Percentiles rank a stretch among this genome's conserved stretches.
These are phyloP conservation scores for Eleginops maclovinus DNA, from an alignment of 2,113 vertebrate genomes.

Conservation along the genomic window DNA sequence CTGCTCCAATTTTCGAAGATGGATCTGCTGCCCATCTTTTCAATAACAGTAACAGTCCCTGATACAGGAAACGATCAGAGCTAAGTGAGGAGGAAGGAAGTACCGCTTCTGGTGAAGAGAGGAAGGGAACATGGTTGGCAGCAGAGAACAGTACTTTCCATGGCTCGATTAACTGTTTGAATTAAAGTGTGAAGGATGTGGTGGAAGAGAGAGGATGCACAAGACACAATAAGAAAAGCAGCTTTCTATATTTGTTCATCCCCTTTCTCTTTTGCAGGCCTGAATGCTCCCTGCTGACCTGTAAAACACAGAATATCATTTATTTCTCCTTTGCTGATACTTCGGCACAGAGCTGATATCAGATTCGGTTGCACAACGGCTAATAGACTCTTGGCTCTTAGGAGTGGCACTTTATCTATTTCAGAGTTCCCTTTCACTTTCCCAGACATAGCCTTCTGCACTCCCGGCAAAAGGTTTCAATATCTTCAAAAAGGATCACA, in stretches of 20 bases:
- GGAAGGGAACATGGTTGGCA: slow-evolving; percentile 53
- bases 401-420: slow-evolving; percentile 46
- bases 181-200: slow-evolving; percentile 64
- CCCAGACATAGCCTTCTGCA: slow-evolving; percentile 33
- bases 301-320: slow-evolving; percentile 43
- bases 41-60: slow-evolving; percentile 20
- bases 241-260: slow-evolving; percentile 45
- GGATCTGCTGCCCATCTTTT: slow-evolving; percentile 8
- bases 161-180: slow-evolving; percentile 48
- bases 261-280: slow-evolving; percentile 19
- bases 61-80: slow-evolving; percentile 36
- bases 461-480: slow-evolving; percentile 30
- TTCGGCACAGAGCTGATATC: slow-evolving; percentile 47
- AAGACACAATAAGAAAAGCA: slow-evolving; percentile 54
- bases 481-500: slow-evolving; percentile 46
- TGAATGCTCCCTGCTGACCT: slow-evolving; percentile 39
- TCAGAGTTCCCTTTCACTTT: slow-evolving; percentile 55
- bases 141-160: slow-evolving; percentile 57
- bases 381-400: slow-evolving; percentile 60
- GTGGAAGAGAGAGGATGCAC: slow-evolving; percentile 44
- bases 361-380: slow-evolving; percentile 55
- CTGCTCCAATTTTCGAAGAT: neutral
- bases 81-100: slow-evolving; percentile 67
- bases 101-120: slow-evolving; percentile 29
- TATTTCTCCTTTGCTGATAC: slow-evolving; percentile 52